phyloP scores from a whole-genome alignment of 1,140 invertebrate genomes.

The Harpegnathos saltator region DNA sequence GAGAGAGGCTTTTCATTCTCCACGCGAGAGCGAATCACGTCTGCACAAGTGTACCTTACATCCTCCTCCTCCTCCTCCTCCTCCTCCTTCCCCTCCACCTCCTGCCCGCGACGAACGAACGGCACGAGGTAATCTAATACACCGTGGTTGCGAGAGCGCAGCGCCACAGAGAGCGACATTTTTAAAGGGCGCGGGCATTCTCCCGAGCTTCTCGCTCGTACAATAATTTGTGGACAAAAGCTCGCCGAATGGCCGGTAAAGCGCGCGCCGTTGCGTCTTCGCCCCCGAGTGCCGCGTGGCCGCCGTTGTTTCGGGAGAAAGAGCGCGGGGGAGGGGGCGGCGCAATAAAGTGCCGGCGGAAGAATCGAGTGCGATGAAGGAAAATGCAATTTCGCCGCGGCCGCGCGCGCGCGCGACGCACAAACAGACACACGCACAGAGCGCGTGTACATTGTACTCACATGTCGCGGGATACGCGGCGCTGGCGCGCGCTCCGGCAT shows the following conservation, averaged over 20 bases:
- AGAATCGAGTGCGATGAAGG: constrained; percentile 43
- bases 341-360: constrained; percentile 30
- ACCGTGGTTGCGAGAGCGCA: neutral
- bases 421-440: constrained; percentile 15
- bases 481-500: neutral
- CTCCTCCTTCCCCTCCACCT: too few relatives aligned
- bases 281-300: neutral
- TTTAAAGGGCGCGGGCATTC: neutral
- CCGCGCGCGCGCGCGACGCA: neutral
- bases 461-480: neutral
- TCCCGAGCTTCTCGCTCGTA: neutral
- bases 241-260: neutral
- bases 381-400: constrained; percentile 68
- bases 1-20: too few relatives aligned
- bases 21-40: too few relatives aligned
- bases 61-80: too few relatives aligned
- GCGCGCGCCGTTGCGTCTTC: too few relatives aligned
- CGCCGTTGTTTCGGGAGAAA: too few relatives aligned
- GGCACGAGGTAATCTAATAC: too few relatives aligned
- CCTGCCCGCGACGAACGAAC: too few relatives aligned
- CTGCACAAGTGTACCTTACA: too few relatives aligned
- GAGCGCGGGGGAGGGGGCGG: too few relatives aligned
- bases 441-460: constrained; percentile 6
- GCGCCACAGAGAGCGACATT: neutral
- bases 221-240: constrained; percentile 26